These are phyloP conservation scores for Galemys pyrenaicus DNA, from an alignment of 2,113 vertebrate species.

Conservation along the genomic window DNA sequence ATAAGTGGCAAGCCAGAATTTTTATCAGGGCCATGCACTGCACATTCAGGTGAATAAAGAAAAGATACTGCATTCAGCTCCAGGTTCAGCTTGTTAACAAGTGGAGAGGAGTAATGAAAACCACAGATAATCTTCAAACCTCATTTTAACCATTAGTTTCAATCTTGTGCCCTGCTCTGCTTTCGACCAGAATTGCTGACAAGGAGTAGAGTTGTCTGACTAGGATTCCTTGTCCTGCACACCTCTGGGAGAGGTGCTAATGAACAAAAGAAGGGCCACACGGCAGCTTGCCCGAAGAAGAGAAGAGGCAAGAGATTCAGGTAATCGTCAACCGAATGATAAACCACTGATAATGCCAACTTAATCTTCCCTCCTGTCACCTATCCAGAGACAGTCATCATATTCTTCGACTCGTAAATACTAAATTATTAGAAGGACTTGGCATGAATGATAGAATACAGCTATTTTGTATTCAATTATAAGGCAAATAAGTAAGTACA, in stretches of 20 bases:
- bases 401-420: not conserved
- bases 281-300: not conserved
- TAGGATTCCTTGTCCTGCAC: not conserved
- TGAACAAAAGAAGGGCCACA: slow-evolving; percentile 9
- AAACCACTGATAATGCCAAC: not conserved
- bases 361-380: not conserved
- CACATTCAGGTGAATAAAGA: slow-evolving; percentile 6
- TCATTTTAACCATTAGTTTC: slow-evolving; percentile 52
- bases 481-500: slow-evolving; percentile 61
- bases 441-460: not conserved
- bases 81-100: slow-evolving; percentile 45
- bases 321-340: not conserved
- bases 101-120: slow-evolving; percentile 31
- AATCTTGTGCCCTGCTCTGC: slow-evolving; percentile 31
- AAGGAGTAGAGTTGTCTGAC: not conserved
- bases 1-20: not conserved
- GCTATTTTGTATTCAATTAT: slow-evolving; percentile 57
- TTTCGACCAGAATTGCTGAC: slow-evolving; percentile 26
- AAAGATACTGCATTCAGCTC: not conserved
- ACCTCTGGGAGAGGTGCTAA: slow-evolving; percentile 2
- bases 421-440: not conserved
- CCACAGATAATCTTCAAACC: not conserved
- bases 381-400: not conserved
- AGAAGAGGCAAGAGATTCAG: not conserved
- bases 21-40: not conserved